Percentiles rank a stretch among this genome's conserved stretches.
Conservation (phyloP, 2,797 vertebrate genomes). For the Pipistrellus pygmaeus region DNA sequence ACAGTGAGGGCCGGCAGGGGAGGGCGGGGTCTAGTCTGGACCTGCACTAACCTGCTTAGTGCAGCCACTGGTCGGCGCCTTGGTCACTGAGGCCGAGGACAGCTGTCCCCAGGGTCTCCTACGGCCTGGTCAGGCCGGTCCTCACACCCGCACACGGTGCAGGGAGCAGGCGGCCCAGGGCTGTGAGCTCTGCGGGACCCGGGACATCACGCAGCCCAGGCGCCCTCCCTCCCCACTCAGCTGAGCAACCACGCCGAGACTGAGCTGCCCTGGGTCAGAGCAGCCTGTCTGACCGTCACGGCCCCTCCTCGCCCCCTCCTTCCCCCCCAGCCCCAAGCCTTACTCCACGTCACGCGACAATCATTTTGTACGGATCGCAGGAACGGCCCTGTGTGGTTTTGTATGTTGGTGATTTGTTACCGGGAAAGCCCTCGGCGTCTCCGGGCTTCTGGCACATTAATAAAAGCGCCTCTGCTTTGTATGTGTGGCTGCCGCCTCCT, state of each 20-base stretch:
- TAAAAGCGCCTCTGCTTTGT: slow-evolving; percentile 87
- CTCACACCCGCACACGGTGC: neutral
- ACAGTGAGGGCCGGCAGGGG: neutral
- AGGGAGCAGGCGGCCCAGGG: neutral
- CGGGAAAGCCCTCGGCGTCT: slow-evolving; percentile 80
- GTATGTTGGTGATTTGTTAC: slow-evolving; percentile 84
- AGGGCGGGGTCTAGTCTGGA: neutral
- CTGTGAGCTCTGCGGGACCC: neutral
- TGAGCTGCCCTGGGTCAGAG: neutral
- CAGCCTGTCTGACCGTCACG: neutral
- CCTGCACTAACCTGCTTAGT: too few species aligned
- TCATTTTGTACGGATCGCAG: slow-evolving; percentile 85
- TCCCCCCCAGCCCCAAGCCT: slow-evolving; percentile 79
- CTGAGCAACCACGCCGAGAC: neutral
- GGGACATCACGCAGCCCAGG: neutral
- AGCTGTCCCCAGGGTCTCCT: neutral
- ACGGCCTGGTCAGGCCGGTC: neutral
- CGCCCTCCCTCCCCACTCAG: neutral
- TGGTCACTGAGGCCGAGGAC: neutral
- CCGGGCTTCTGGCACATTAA: slow-evolving; percentile 82
- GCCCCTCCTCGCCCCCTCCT: slow-evolving; percentile 49
- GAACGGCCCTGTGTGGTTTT: slow-evolving; percentile 82
- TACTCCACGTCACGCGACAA: slow-evolving; percentile 83
- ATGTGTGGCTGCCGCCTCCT: slow-evolving; percentile 33
- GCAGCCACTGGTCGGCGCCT: neutral